Evolutionary conservation across 2,113 vertebrate species (phyloP).

Genomic region (Indicator indicator): DNA sequence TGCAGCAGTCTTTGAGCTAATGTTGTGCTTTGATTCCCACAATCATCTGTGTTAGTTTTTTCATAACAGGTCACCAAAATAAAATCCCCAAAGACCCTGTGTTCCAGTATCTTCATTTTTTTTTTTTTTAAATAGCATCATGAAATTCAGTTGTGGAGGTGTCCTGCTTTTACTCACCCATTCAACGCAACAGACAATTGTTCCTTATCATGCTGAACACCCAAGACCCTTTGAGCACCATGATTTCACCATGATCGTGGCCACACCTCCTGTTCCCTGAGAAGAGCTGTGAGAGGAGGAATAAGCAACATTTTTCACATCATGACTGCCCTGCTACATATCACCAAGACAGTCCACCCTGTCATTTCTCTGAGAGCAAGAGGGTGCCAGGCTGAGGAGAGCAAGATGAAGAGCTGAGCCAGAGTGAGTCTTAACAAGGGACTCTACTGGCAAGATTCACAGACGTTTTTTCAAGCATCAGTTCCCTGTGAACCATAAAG

Average conservation of each 20-base stretch:
- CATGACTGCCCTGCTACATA: background rate
- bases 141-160: background rate
- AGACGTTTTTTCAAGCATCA: background rate
- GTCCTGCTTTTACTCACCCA: background rate
- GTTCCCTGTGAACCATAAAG: accelerated
- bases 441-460: background rate
- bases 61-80: background rate
- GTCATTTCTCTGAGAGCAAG: background rate
- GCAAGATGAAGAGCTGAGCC: background rate
- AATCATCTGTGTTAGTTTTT: background rate
- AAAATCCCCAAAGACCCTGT: background rate
- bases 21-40: background rate
- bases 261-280: background rate
- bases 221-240: background rate
- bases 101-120: background rate
- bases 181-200: background rate
- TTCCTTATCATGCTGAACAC: background rate
- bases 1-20: background rate
- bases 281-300: background rate
- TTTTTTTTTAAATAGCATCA: background rate
- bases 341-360: background rate
- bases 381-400: background rate
- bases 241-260: background rate
- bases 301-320: background rate
- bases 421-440: accelerated